These are phyloP conservation scores for Dorcus parallelipipedus DNA, from an alignment of 2,888 invertebrate genomes.

Conservation along the genomic window DNA sequence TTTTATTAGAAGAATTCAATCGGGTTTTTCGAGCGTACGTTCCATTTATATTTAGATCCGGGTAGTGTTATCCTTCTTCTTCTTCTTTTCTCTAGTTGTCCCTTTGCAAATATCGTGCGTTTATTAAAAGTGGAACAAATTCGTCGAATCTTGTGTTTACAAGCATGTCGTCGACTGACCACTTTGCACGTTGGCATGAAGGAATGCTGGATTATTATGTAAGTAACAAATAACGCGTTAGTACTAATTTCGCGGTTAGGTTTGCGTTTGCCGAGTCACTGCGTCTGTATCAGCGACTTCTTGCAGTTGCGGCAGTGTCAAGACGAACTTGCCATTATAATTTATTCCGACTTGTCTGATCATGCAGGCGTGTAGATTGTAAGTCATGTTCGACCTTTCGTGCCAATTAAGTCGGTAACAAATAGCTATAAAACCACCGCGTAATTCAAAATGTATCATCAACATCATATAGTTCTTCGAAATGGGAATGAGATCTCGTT, in stretches of 20 bases:
- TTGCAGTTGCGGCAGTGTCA: constrained; percentile 24
- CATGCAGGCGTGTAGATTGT: constrained; percentile 29
- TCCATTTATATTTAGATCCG: too few species aligned
- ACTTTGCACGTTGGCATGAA: neutral
- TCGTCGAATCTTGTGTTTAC: too few species aligned
- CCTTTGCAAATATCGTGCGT: too few species aligned
- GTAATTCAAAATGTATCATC: too few species aligned
- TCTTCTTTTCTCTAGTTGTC: too few species aligned
- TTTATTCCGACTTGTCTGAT: constrained; percentile 32
- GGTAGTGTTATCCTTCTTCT: too few species aligned
- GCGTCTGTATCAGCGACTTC: constrained; percentile 2
- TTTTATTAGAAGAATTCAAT: too few species aligned
- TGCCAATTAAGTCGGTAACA: constrained; percentile 36
- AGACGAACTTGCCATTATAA: constrained; percentile 29
- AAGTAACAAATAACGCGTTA: constrained; percentile 16
- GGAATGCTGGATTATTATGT: neutral
- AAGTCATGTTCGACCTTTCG: constrained; percentile 33
- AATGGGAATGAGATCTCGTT: too few species aligned
- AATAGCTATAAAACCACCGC: constrained; percentile 21
- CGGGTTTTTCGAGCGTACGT: too few species aligned
- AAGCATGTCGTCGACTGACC: too few species aligned
- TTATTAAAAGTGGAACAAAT: too few species aligned
- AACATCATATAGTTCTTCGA: too few species aligned
- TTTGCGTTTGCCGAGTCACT: constrained; percentile 1
- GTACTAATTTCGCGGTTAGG: constrained; percentile 11